phyloP scores from a whole-genome alignment of 2,797 vertebrate genomes.

The Syngnathus acus region DNA sequence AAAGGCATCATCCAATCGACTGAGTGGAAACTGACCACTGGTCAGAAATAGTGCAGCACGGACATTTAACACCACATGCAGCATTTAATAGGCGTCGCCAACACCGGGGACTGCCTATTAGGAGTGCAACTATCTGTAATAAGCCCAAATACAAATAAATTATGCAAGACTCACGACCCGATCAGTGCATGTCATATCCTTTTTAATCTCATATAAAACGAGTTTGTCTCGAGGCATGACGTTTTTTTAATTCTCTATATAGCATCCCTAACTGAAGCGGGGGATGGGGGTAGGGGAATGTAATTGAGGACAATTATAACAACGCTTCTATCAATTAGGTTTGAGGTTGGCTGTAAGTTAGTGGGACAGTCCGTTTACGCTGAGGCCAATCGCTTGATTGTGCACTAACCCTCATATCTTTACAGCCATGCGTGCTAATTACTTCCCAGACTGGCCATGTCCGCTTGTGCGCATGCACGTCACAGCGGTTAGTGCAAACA shows the following conservation, averaged over 20 bases:
- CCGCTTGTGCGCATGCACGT: conserved; percentile 83
- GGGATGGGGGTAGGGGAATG: not conserved
- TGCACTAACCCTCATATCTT: conserved; percentile 90
- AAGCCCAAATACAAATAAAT: not conserved
- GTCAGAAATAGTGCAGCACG: conserved; percentile 65
- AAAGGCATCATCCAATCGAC: conserved; percentile 91
- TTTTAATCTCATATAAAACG: not conserved
- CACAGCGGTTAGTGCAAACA: conserved; percentile 63
- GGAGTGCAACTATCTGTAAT: conserved; percentile 14
- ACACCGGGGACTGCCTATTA: conserved; percentile 21
- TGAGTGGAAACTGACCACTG: conserved; percentile 79
- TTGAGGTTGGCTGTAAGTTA: conserved; percentile 85
- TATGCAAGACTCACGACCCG: not conserved
- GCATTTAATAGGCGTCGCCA: conserved; percentile 39
- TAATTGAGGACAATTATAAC: conserved; percentile 83
- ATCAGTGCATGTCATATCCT: not conserved
- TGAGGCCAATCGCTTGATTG: conserved; percentile 91
- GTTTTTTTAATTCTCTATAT: not conserved
- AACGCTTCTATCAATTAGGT: conserved; percentile 85
- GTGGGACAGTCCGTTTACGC: conserved; percentile 81
- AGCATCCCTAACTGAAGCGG: not conserved
- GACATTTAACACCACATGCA: conserved; percentile 34
- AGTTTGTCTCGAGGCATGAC: not conserved
- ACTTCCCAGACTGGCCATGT: conserved; percentile 86
- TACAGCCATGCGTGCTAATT: conserved; percentile 93